phyloP scores from a whole-genome alignment of 2,888 invertebrate genomes.

The Acronicta alni region DNA sequence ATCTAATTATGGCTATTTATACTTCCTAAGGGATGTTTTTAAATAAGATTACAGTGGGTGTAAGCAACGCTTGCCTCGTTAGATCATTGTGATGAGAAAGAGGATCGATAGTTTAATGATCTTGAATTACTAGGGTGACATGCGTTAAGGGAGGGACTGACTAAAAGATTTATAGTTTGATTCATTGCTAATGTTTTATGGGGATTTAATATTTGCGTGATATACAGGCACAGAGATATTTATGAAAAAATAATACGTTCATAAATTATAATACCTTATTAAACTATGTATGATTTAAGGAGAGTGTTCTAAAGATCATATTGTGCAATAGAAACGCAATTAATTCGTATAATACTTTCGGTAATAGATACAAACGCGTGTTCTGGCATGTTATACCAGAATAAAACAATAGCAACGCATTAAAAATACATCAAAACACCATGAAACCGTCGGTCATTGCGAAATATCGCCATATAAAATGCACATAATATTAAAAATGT shows the following conservation, averaged over 20 bases:
- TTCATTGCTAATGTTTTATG: constrained; percentile 2
- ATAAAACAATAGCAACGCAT: constrained; percentile 16
- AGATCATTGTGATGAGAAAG: constrained; percentile 16
- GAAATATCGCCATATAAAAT: constrained; percentile 37
- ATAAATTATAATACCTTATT: no score
- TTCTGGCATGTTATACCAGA: constrained; percentile 4
- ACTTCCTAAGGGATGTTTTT: constrained; percentile 25
- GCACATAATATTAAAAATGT: constrained; percentile 48
- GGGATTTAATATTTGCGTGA: no score
- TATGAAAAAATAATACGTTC: no score
- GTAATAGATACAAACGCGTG: no score
- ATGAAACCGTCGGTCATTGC: constrained; percentile 25
- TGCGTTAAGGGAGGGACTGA: neutral
- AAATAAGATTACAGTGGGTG: constrained; percentile 38
- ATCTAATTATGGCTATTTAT: constrained; percentile 37
- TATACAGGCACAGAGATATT: no score
- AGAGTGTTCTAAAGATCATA: neutral
- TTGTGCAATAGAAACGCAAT: constrained; percentile 20
- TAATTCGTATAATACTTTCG: constrained; percentile 1
- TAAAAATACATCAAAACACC: constrained; percentile 18
- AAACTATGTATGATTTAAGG: no score
- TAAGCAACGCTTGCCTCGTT: constrained; percentile 22
- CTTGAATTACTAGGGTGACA: constrained; percentile 12
- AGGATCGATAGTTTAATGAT: constrained; percentile 27
- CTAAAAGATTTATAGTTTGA: constrained; percentile 11